Conservation (phyloP, 1,140 invertebrate genomes). For the Sminthurinus signatus region DNA sequence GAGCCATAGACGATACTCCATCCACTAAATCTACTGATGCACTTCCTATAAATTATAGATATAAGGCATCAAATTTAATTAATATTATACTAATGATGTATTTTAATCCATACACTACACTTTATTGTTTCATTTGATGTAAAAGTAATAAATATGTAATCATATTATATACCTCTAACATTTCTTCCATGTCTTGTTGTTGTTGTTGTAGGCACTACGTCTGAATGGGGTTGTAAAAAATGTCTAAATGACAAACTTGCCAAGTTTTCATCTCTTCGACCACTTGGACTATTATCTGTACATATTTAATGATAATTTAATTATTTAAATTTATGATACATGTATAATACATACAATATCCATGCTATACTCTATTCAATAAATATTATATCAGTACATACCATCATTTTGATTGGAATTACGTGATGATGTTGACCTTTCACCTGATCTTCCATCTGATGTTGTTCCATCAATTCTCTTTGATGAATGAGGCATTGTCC, state of each 20-base stretch:
- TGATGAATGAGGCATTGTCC: too few relatives aligned
- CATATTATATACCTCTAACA: slow-evolving; percentile 18
- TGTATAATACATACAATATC: too few relatives aligned
- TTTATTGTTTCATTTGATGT: neutral
- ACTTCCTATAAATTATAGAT: neutral
- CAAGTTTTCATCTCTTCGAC: slow-evolving; percentile 33
- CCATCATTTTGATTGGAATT: too few relatives aligned
- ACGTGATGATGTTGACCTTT: too few relatives aligned
- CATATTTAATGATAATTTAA: neutral
- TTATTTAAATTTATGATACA: too few relatives aligned
- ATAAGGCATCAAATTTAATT: neutral
- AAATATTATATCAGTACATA: too few relatives aligned
- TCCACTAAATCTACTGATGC: slow-evolving; percentile 34
- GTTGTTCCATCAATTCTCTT: too few relatives aligned
- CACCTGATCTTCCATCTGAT: too few relatives aligned
- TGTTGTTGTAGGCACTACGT: slow-evolving; percentile 31
- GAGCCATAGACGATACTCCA: slow-evolving; percentile 34
- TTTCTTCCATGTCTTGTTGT: too few relatives aligned
- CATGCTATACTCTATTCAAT: too few relatives aligned
- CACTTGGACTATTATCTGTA: slow-evolving; percentile 5
- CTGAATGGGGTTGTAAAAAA: slow-evolving; percentile 36
- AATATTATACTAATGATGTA: neutral
- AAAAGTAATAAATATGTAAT: neutral
- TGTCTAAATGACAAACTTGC: slow-evolving; percentile 38
- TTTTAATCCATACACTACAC: neutral